These are phyloP conservation scores for Micrastur ruficollis DNA, from an alignment of 2,797 vertebrate species.

Conservation along the genomic window DNA sequence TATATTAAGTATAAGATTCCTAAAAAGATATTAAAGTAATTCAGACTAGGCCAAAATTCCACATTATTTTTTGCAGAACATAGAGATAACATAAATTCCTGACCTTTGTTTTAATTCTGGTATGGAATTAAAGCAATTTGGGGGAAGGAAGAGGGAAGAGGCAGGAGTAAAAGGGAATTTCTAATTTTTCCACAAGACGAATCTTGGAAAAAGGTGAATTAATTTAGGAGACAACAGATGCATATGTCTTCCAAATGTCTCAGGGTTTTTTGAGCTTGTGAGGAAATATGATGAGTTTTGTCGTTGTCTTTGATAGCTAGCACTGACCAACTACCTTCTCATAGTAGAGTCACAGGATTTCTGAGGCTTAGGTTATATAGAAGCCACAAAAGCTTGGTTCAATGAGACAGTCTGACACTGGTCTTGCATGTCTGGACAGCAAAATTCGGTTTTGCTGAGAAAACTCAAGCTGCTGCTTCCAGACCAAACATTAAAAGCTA, in stretches of 20 bases:
- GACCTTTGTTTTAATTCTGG: neutral
- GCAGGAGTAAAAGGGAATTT: neutral
- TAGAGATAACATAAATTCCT: neutral
- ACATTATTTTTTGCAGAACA: neutral
- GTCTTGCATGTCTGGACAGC: neutral
- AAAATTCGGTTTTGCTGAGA: neutral
- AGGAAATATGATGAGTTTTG: neutral
- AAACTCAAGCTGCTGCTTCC: neutral
- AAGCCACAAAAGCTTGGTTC: neutral
- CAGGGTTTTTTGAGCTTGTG: neutral
- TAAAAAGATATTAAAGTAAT: neutral
- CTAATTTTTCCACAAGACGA: neutral
- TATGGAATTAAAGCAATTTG: neutral
- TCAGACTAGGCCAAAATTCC: neutral
- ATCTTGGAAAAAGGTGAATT: neutral
- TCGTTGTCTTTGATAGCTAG: neutral
- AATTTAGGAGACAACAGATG: neutral
- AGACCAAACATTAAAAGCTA: neutral
- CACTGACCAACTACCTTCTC: neutral
- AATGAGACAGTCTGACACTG: neutral
- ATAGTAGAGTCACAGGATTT: neutral
- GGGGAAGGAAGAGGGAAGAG: neutral
- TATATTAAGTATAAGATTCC: neutral
- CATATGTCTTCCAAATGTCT: slow-evolving; percentile 1
- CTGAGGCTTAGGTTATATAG: neutral